Percentiles rank a stretch among this genome's conserved stretches.
Conservation (phyloP, 1,140 invertebrate genomes). For the Tetramorium parvispinum region DNA sequence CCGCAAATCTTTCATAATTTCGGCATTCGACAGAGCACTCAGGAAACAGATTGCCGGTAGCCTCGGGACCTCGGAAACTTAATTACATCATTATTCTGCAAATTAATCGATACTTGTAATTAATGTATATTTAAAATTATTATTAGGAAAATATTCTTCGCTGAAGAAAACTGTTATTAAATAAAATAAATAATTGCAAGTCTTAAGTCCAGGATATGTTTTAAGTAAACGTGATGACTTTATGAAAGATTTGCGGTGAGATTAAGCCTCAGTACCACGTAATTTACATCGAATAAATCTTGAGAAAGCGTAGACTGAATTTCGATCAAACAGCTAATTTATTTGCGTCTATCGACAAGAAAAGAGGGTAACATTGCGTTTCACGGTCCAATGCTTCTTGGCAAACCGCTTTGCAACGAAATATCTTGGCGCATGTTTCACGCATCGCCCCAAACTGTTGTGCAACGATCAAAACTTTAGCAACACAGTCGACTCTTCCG, state of each 20-base stretch:
- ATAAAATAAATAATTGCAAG: no score
- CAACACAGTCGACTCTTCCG: conserved; percentile 26
- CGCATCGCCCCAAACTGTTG: background rate
- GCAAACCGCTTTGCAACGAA: conserved; percentile 6
- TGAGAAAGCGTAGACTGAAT: background rate
- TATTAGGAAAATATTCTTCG: no score
- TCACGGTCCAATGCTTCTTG: background rate
- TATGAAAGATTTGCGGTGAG: background rate
- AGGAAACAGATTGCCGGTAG: background rate
- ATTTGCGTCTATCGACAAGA: background rate
- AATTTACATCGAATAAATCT: background rate
- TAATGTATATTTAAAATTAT: no score
- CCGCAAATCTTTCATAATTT: no score
- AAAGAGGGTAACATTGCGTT: background rate
- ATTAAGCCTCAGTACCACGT: background rate
- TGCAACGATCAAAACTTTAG: conserved; percentile 22
- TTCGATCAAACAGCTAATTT: background rate
- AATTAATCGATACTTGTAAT: conserved; percentile 17
- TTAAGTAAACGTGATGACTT: no score
- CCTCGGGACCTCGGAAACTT: background rate
- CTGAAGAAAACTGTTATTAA: no score
- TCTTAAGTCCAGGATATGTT: no score
- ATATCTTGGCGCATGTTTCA: conserved; percentile 32
- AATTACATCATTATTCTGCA: conserved; percentile 15
- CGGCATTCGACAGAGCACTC: background rate